Base-by-base conservation (phyloP, 35 echinoderm and acorn worm species). In the Strongylocentrotus purpuratus region DNA sequence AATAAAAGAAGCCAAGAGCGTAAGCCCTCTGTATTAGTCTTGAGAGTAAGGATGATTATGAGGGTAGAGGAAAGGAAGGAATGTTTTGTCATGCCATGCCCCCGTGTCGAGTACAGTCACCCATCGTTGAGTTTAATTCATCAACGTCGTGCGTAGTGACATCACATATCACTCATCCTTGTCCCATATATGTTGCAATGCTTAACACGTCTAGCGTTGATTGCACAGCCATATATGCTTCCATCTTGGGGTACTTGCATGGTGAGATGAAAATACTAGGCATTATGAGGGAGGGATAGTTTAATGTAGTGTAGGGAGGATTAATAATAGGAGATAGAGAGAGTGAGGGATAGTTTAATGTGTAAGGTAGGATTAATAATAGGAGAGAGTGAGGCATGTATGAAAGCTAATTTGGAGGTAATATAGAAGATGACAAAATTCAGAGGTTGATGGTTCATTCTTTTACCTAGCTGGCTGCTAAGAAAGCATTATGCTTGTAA, bases 131-230 rank as follows among this genome's bases (percentile, higher is more conserved):
- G 65, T 22, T n/a, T 78, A 78, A 78, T 78, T 78, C 65, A 78
- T 78, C 65, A 78, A 78, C 25, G 65, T 78, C 65, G 28, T 78
- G 4, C 4, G 65, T n/a, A 78, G 22, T n/a, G 65, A 78, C 65
- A 78, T 78, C 65, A 28, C 65, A 7, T 28, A 78, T 78, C 65
- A 78, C 65, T 78, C 65, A 78, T 78, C 65, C 65, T 28, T 78
- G 65, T 78, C 22, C 65, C n/a, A 78, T 78, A 78, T 78, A 78
- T 78, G 65, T 78, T 78, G 65, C 65, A 78, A 78, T 78, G 20
- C 65, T 78, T 78, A 59, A 78, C 65, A 0, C 65, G 28, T 78
- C 65, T 78, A 78, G 65, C 22, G 65, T 78, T 78, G 65, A 78
- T 78, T 22, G 65, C 65, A 28, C 28, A 78, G 65, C 65, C 65